Evolutionary conservation across 2,888 invertebrate genomes (phyloP), one percentile per base, ranked within the genome.

Genomic region (Idaea dimidiata): DNA sequence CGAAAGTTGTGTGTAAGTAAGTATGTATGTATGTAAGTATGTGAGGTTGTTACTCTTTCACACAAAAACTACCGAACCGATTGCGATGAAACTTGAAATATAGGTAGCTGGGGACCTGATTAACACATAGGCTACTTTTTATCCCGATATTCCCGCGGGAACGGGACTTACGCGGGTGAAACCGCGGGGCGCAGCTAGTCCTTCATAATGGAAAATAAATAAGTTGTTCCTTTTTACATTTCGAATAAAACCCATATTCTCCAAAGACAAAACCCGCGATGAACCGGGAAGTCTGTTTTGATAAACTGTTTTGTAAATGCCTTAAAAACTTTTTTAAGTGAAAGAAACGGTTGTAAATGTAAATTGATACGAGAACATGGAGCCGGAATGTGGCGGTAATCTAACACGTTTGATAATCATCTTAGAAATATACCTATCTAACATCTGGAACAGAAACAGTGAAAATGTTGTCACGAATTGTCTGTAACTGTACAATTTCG

Each of bases 301-400:
- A 8, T 14, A 3, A 43, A 43, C 65, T 59, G 16, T 58, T 17
- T 61, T 54, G 71, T 31, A 61, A 65, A 43, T 43, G 43, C 43
- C 10, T 14, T 43, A 14, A 2, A 43, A 43, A 43, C 43, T 43
- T 43, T 43, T 43, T 43, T 43, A 14, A 43, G 43, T 43, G 43
- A 43, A 43, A 43, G 18, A 32, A 16, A 16, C 17, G 56, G 43
- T 63, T 17, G 16, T 24, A 24, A 57, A 18, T 43, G 43, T 43
- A 43, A 43, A 43, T 43, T 43, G 43, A 43, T 8, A 43, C 5
- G 43, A 43, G 43, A 43, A 43, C 43, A 43, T 43, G 43, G 8
- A 43, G 43, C 43, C 10, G 43, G 43, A 43, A 43, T 43, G 43
- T 43, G 43, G 43, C 43, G 43, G 43, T 43, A 8, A 43, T 8